These are phyloP conservation scores for Spondyliosoma cantharus DNA, from an alignment of 2,797 vertebrate species.

Conservation along the genomic window DNA sequence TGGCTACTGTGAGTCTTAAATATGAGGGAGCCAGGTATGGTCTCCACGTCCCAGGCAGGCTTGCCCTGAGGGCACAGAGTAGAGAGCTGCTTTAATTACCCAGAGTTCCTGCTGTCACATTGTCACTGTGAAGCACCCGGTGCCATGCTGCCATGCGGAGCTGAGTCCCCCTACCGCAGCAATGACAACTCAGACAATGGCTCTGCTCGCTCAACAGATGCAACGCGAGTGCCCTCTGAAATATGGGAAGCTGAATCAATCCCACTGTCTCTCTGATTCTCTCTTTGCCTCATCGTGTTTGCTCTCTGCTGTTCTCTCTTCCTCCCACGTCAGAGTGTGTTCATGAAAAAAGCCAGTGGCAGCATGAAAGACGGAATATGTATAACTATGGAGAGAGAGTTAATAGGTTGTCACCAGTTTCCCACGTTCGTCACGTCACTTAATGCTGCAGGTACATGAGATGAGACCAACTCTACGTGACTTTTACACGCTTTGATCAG, in stretches of 20 bases:
- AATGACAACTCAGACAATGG: constrained; percentile 77
- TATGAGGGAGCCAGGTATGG: constrained; percentile 68
- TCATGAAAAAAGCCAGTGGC: constrained; percentile 41
- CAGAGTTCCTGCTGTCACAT: constrained; percentile 79
- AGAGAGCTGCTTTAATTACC: constrained; percentile 85
- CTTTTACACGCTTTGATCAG: constrained; percentile 32
- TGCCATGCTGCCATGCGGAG: constrained; percentile 54
- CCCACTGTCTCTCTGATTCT: constrained; percentile 67
- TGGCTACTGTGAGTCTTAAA: constrained; percentile 54
- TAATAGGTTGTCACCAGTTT: constrained; percentile 49
- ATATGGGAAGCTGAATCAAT: constrained; percentile 70
- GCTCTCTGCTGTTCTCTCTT: constrained; percentile 58
- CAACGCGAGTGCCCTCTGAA: constrained; percentile 65
- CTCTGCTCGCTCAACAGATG: constrained; percentile 66
- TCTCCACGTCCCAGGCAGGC: constrained; percentile 68
- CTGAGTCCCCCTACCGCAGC: constrained; percentile 53
- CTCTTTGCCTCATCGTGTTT: constrained; percentile 68
- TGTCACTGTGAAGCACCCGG: constrained; percentile 70
- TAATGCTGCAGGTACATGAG: constrained; percentile 17
- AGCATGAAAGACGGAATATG: constrained; percentile 52
- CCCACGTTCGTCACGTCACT: constrained; percentile 12
- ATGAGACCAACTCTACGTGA: constrained; percentile 7
- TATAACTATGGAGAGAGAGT: constrained; percentile 18
- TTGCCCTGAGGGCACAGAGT: constrained; percentile 74
- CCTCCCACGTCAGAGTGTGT: constrained; percentile 49